Conservation (phyloP, 2,113 vertebrate genomes). For the Urocitellus parryii region DNA sequence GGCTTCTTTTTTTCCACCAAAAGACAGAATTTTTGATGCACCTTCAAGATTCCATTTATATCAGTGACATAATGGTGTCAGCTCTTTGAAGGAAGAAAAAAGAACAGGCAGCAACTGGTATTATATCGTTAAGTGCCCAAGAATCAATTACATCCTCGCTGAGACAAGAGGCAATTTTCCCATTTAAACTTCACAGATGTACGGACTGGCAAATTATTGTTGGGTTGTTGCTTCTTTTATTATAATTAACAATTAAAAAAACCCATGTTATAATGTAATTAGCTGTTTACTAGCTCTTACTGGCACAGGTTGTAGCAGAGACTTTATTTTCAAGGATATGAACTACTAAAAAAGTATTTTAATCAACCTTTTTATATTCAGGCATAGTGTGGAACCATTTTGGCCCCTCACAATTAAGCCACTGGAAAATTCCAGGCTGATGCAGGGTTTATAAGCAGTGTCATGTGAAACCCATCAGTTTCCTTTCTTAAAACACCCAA, state of each 20-base stretch:
- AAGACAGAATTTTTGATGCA: constrained; percentile 59
- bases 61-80: constrained; percentile 80
- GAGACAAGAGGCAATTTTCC: constrained; percentile 85
- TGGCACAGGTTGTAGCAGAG: constrained; percentile 58
- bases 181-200: constrained; percentile 82
- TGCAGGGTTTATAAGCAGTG: constrained; percentile 21
- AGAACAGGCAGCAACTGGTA: constrained; percentile 69
- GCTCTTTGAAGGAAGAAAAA: constrained; percentile 76
- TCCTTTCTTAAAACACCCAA: constrained; percentile 39
- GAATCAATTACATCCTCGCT: constrained; percentile 85
- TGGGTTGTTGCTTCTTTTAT: constrained; percentile 81
- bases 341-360: constrained; percentile 78
- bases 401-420: constrained; percentile 40
- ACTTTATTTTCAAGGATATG: constrained; percentile 70
- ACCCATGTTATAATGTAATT: constrained; percentile 80
- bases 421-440: constrained; percentile 57
- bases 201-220: constrained; percentile 82
- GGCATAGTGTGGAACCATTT: constrained; percentile 36
- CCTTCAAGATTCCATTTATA: constrained; percentile 81
- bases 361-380: constrained; percentile 82
- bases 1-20: background rate
- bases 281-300: constrained; percentile 84
- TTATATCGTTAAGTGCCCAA: constrained; percentile 79
- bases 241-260: constrained; percentile 85
- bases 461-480: background rate